Base-by-base conservation (phyloP, 2,113 vertebrate genomes). In the Neotragus moschatus region DNA sequence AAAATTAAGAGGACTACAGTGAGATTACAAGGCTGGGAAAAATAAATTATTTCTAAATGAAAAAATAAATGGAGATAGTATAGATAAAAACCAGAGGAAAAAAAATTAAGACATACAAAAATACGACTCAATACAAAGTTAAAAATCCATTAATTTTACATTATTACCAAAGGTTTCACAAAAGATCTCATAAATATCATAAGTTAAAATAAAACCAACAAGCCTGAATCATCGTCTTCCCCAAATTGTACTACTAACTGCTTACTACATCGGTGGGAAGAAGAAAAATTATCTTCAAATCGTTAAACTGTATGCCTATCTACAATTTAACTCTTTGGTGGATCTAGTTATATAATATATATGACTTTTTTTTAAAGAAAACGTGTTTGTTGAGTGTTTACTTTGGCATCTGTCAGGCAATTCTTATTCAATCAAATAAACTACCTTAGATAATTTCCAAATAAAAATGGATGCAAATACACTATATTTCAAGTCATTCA, bases 391-490 rank as follows among this genome's bases (percentile, higher is more conserved):
- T 45, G 26, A 70, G 39, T 66, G n/a, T 51, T 81, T 51, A 25
- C 43, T 87, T 36, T 45, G 23, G 33, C 77, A 92, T 75, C 95
- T 96, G 58, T 70, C 39, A 21, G 0, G 5, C 43, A 96, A 81
- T 88, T 95, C n/a, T 56, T 88, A 43, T 88, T 97, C 98, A 96
- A 61, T 8, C 88, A 66, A 0, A 73, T 61, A 7, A 33, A 33
- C 17, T 23, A 51, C 45, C 53, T 36, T 25, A 96, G 79, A 39
- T 93, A 96, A 23, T 11, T 56, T 19, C 5, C 63, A 80, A 84
- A 55, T 63, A 91, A 98, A 98, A 97, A 7, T n/a, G 55, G 80
- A 85, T 88, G 30, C 16, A 88, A 73, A 88, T 84, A 19, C 7
- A 63, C 33, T 81, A 43, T 3, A 9, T 45, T 95, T 63, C 26